Evolutionary conservation across 2,888 invertebrate genomes (phyloP).

Genomic region (Mythimna albipuncta): DNA sequence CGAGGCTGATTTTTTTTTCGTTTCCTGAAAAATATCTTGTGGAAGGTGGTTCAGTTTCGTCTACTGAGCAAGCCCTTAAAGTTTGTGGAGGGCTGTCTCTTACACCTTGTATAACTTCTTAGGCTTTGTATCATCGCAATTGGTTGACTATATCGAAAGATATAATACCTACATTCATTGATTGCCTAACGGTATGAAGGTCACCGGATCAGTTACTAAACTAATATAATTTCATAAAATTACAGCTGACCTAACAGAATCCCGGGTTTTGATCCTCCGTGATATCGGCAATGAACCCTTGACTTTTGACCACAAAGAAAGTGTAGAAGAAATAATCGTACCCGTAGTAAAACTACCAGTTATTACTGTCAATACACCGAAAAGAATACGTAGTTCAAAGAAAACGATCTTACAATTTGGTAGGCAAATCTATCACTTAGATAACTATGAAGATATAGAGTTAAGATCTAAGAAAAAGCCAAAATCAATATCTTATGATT

Average conservation of each 20-base stretch:
- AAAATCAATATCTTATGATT: conserved; percentile 50
- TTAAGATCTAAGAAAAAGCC: conserved; percentile 3
- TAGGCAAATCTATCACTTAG: conserved; percentile 16
- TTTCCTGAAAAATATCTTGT: too few species aligned
- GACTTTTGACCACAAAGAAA: not conserved
- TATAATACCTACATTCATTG: too few species aligned
- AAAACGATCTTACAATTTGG: conserved; percentile 24
- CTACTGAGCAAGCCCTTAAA: too few species aligned
- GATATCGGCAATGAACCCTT: not conserved
- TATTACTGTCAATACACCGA: not conserved
- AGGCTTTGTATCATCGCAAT: too few species aligned
- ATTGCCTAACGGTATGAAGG: too few species aligned
- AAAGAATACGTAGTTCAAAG: not conserved
- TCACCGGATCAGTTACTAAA: not conserved
- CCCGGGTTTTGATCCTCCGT: conserved; percentile 6
- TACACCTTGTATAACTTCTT: too few species aligned
- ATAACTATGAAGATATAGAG: not conserved
- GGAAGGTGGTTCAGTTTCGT: too few species aligned
- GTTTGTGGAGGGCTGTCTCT: too few species aligned
- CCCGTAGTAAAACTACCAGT: rapidly evolving
- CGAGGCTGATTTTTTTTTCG: too few species aligned
- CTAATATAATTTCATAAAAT: not conserved
- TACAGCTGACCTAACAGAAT: conserved; percentile 32
- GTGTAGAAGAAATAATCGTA: rapidly evolving
- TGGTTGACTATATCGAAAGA: too few species aligned